Evolutionary conservation across 2,888 invertebrate genomes (phyloP).

Genomic region (Plusia festucae): DNA sequence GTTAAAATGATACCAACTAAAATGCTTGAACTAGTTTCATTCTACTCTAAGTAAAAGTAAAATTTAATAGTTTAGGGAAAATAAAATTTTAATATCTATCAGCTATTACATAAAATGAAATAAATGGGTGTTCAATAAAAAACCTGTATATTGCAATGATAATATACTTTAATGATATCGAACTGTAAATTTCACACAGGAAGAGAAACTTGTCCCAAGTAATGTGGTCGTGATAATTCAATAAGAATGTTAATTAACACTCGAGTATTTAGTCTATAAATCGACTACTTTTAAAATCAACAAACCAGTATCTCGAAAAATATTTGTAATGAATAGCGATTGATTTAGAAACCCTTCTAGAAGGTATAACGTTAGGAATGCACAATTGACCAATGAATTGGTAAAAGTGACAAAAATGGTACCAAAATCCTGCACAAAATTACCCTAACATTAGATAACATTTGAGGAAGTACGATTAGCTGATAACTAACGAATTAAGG

Average conservation of each 20-base stretch:
- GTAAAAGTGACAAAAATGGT: not conserved
- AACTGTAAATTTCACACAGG: not conserved
- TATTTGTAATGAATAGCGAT: not conserved
- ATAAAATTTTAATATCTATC: not conserved
- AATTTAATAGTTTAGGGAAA: not conserved
- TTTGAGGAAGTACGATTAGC: slow-evolving; percentile 6
- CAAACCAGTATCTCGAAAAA: not conserved
- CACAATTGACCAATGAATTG: slow-evolving; percentile 20
- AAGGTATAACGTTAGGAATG: slow-evolving; percentile 9
- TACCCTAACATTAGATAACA: slow-evolving; percentile 23
- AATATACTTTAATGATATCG: not conserved
- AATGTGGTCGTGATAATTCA: not conserved
- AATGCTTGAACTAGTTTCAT: too few relatives aligned
- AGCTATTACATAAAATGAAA: not conserved
- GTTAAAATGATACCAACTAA: too few relatives aligned
- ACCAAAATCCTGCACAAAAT: slow-evolving; percentile 11
- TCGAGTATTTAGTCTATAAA: not conserved
- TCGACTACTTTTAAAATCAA: not conserved
- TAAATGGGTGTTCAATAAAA: not conserved
- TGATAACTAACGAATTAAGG: slow-evolving; percentile 10
- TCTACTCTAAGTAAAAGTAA: too few relatives aligned
- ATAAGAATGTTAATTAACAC: not conserved
- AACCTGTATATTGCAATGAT: not conserved
- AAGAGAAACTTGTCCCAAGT: not conserved
- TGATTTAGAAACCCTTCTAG: not conserved